These are phyloP conservation scores for Chaenogobius annularis DNA, from an alignment of 2,113 vertebrate genomes.

Conservation along the genomic window DNA sequence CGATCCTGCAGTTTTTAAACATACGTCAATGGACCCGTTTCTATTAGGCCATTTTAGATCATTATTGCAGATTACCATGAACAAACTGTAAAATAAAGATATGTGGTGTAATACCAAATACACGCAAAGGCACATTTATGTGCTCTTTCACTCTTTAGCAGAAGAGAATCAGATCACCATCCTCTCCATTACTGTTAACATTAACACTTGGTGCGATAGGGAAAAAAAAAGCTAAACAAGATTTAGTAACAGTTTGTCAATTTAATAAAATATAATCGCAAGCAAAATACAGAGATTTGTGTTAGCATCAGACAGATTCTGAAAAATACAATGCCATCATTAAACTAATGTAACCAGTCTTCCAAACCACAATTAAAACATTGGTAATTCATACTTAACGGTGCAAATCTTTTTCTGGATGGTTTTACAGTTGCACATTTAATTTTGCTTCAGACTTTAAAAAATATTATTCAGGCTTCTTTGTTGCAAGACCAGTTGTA, in stretches of 20 bases:
- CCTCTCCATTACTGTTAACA: background rate
- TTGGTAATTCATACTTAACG: slow-evolving; percentile 14
- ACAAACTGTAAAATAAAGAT: no score
- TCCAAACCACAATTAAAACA: slow-evolving; percentile 21
- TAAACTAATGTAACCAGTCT: slow-evolving; percentile 1
- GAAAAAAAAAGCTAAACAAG: background rate
- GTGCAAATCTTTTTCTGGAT: slow-evolving; percentile 38
- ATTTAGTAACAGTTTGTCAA: slow-evolving; percentile 30
- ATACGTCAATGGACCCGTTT: no score
- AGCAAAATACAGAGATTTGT: slow-evolving; percentile 59
- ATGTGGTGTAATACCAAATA: no score
- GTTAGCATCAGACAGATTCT: slow-evolving; percentile 26
- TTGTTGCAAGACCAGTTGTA: slow-evolving; percentile 49
- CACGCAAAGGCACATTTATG: no score
- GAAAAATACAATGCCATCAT: slow-evolving; percentile 34
- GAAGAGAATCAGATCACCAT: background rate
- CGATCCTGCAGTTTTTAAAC: no score
- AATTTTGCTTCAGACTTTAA: slow-evolving; percentile 46
- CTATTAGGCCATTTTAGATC: no score
- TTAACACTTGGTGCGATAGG: background rate
- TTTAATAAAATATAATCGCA: slow-evolving; percentile 73
- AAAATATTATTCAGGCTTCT: slow-evolving; percentile 59
- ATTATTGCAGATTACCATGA: no score
- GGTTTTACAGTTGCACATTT: slow-evolving; percentile 56
- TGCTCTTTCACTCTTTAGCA: no score